Base-by-base conservation (phyloP, 2,113 vertebrate species). In the Halcyon senegalensis region DNA sequence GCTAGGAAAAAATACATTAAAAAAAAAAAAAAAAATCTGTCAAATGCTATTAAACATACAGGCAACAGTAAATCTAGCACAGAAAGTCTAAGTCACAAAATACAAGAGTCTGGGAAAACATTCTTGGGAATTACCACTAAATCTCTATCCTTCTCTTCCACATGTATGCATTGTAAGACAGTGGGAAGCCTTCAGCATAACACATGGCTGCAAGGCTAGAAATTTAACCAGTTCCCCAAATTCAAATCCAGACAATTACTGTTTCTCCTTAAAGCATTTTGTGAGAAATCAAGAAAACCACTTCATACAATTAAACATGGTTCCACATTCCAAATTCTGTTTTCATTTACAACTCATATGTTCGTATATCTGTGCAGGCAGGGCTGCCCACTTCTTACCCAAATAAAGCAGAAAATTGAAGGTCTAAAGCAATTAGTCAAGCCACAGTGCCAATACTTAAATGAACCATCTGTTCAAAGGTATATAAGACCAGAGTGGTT, bases 401-500 rank as follows among this genome's bases (percentile, higher is more conserved):
- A 93, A 86, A 92, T 73, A 76, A 89, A 96, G 87, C 37, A 69
- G 78, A 41, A 82, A 95, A 92, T 16, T 53, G 69, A 89, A 94
- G 80, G 96, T 82, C 88, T 94, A 35, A 87, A 96, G 93, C 70
- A 97, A 93, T 96, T 89, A 96, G 89, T 51, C 39, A 94, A 85
- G 93, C 67, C 91, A 33, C 44, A 48, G 27, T 96, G 95, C 91
- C 89, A 96, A 87, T 18, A 80, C 91, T 89, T 85, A 89, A 95
- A 93, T 50, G 87, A 92, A 91, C 94, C 95, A 97, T 97, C 95
- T 97, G 96, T 91, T 95, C 89, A 69, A 95, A 96, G 88, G 96
- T 93, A 92, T 73, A 55, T 8, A 78, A 35, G 80, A 94, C 35
- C 86, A 93, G 58, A 27, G 7, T 41, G 60, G 2, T 56, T 70